Base-by-base conservation (phyloP, 2,797 vertebrate species). In the Squalus acanthias region DNA sequence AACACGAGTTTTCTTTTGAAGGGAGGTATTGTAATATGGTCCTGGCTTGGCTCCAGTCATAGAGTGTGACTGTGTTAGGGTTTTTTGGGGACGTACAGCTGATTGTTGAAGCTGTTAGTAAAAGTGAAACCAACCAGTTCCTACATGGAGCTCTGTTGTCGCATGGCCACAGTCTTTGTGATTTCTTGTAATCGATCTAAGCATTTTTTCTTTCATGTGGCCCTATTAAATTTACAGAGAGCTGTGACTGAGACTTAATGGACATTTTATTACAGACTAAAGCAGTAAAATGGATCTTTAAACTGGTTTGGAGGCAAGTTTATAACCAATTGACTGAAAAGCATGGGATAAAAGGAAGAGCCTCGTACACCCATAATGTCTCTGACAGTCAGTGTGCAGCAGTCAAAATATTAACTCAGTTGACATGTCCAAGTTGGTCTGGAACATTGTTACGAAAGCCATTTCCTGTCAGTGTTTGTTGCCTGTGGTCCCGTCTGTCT, bases 401-500 rank as follows among this genome's bases (percentile, higher is more conserved):
- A 72, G 46, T 95, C 39, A 29, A 70, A 95, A 95, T 57, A 57
- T 50, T 29, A 72, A 74, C 63, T 46, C 33, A 95, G 39, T 93
- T 65, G 33, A 88, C 85, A 65, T 91, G 57, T 57, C 60, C 88
- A 70, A 3, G 67, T 95, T 95, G 46, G 69, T 76, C 94, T 74
- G 69, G 70, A 57, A 53, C 50, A 1, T 57, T 53, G 72, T 95
- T 95, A 46, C 17, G 91, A 74, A 95, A 95, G 70, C 29, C 72
- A 76, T 76, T 95, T 95, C 94, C 94, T 95, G 94, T 95, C 53
- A 7, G 53, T 95, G 94, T 24, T 76, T 95, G 50, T 95, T 76
- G 93, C 93, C 65, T 95, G 50, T 72, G 69, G 69, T 17, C 24
- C 33, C 46, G 24, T 74, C 94, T 74, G 50, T 60, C 70, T 53